These are phyloP conservation scores for Loris lydekkerianus DNA, from an alignment of 2,797 vertebrate genomes.

Conservation along the genomic window DNA sequence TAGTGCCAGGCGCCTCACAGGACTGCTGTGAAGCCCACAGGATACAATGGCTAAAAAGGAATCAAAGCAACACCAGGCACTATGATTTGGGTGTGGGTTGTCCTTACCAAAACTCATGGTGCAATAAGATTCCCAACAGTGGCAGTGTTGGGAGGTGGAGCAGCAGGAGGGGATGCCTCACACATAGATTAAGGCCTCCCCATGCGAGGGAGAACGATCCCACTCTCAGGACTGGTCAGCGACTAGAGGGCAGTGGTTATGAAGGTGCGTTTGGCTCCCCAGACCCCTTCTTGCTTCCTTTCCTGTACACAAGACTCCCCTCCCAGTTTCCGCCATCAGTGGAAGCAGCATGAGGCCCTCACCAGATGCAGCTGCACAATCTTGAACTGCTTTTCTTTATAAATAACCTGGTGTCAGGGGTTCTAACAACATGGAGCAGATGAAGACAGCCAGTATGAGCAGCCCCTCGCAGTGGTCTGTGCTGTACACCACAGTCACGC, in stretches of 20 bases:
- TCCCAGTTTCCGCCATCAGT: neutral
- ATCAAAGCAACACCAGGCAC: neutral
- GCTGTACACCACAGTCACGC: neutral
- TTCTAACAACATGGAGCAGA: neutral
- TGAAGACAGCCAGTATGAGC: neutral
- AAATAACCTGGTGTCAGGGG: neutral
- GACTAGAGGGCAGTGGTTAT: too few species aligned
- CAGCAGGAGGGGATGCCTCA: neutral
- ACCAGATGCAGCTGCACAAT: neutral
- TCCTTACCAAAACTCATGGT: neutral
- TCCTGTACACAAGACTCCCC: neutral
- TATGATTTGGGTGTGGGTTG: neutral
- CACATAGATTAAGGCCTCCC: rapidly evolving
- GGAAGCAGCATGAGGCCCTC: neutral
- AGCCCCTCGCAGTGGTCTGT: neutral
- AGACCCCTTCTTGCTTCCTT: neutral
- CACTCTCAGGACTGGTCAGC: too few species aligned
- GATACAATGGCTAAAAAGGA: rapidly evolving
- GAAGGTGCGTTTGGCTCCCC: too few species aligned
- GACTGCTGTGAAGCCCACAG: neutral
- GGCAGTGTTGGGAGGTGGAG: neutral
- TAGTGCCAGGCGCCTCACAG: rapidly evolving
- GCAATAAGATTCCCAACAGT: neutral
- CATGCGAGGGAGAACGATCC: rapidly evolving
- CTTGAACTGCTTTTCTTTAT: neutral